These are phyloP conservation scores for Catocala sponsa DNA, from an alignment of 2,888 invertebrate genomes.

Conservation along the genomic window DNA sequence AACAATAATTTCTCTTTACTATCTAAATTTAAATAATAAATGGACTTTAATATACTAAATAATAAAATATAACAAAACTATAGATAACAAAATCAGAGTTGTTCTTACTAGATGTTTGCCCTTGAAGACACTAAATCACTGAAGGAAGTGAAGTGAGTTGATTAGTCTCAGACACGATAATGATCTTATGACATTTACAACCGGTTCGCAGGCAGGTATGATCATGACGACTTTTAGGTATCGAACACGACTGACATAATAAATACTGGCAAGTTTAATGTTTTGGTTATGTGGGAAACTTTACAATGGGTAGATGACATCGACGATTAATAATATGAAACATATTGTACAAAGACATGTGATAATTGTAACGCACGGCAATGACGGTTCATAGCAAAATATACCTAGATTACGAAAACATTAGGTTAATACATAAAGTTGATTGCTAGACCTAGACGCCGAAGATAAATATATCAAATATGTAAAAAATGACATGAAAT, in stretches of 20 bases:
- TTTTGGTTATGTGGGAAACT: background rate
- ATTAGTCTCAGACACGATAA: slow-evolving; percentile 28
- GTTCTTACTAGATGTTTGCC: slow-evolving; percentile 24
- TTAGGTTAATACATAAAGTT: too few species aligned
- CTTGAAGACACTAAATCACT: slow-evolving; percentile 29
- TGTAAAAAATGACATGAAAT: slow-evolving; percentile 29
- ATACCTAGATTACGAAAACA: too few species aligned
- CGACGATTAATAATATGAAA: background rate
- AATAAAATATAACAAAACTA: background rate
- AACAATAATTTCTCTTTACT: too few species aligned
- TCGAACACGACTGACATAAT: slow-evolving; percentile 2
- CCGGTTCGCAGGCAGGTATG: slow-evolving; percentile 27
- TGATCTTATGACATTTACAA: slow-evolving; percentile 42
- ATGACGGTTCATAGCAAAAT: too few species aligned
- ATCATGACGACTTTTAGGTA: background rate
- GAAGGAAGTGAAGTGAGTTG: slow-evolving; percentile 31
- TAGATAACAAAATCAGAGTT: background rate
- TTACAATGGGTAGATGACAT: slow-evolving; percentile 1
- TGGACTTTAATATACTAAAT: too few species aligned
- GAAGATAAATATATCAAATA: slow-evolving; percentile 5
- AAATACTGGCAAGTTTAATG: slow-evolving; percentile 2
- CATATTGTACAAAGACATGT: too few species aligned
- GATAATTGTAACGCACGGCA: too few species aligned
- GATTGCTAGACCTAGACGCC: too few species aligned
- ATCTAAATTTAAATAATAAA: too few species aligned